Percentiles rank a stretch among this genome's conserved stretches.
Conservation (phyloP, 2,113 vertebrate species). For the Hoplias malabaricus region DNA sequence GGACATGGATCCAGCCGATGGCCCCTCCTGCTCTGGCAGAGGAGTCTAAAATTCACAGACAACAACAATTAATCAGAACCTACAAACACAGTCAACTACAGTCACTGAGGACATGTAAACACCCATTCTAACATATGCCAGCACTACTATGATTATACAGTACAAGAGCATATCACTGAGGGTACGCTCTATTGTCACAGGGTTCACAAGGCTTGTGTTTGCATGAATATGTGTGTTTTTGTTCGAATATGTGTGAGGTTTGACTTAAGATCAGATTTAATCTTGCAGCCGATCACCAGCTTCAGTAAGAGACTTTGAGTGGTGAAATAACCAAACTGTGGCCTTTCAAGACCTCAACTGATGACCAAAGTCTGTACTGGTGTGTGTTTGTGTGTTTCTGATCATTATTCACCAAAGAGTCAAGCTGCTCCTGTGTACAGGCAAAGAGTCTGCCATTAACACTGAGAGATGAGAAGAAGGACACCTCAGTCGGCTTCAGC, state of each 20-base stretch:
- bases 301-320: no score
- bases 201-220: not conserved
- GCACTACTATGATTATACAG: not conserved
- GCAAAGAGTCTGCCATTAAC: conserved; percentile 92
- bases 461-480: conserved; percentile 92
- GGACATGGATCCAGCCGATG: conserved; percentile 82
- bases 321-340: not conserved
- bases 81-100: no score
- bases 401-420: conserved; percentile 86
- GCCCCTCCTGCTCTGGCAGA: conserved; percentile 91
- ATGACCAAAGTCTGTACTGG: not conserved
- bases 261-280: no score
- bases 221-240: no score
- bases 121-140: no score
- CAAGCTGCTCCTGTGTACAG: conserved; percentile 89
- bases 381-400: not conserved
- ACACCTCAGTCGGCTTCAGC: conserved; percentile 90
- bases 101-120: not conserved
- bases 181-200: not conserved
- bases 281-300: no score
- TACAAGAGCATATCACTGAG: not conserved
- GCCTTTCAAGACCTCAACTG: not conserved
- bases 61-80: no score
- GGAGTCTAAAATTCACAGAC: no score
- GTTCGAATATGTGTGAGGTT: no score